Percentiles rank a stretch among this genome's conserved stretches.
phyloP scores from a whole-genome alignment of 2,888 invertebrate species.

The Metopia argyrocephala region DNA sequence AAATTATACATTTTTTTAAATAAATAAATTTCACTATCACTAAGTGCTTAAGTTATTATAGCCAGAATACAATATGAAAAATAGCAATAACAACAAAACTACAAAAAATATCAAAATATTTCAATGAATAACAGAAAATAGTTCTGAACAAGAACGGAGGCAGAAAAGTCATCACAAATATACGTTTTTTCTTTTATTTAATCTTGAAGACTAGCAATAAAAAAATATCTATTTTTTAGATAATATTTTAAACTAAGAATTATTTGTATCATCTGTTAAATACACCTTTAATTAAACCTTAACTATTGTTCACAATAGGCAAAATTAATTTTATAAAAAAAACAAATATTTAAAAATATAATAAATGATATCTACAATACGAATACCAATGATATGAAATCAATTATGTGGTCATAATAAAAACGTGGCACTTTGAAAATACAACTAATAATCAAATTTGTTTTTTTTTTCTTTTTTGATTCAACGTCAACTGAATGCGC shows the following conservation, averaged over 20 bases:
- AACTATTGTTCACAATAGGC: conserved; percentile 9
- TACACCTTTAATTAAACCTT: neutral
- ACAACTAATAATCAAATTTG: too few relatives aligned
- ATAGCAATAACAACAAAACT: neutral
- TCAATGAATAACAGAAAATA: conserved; percentile 5
- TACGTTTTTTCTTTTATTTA: neutral
- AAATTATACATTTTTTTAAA: neutral
- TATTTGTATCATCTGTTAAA: neutral
- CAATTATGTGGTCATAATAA: conserved; percentile 44
- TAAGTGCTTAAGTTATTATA: conserved; percentile 37
- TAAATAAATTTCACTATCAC: conserved; percentile 49
- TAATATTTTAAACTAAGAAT: neutral
- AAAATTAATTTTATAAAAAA: neutral
- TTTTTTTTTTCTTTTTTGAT: too few relatives aligned
- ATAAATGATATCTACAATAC: neutral
- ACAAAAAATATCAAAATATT: neutral
- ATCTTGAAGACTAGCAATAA: conserved; percentile 24
- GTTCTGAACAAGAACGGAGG: neutral
- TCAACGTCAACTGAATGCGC: neutral
- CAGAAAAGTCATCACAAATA: neutral
- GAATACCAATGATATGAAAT: conserved; percentile 18
- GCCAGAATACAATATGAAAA: neutral
- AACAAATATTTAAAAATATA: conserved; percentile 1
- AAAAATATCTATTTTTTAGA: neutral
- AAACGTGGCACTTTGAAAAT: conserved; percentile 57